These are phyloP conservation scores for Strigamia transsilvanica DNA, from an alignment of 2,888 invertebrate genomes.

Conservation along the genomic window DNA sequence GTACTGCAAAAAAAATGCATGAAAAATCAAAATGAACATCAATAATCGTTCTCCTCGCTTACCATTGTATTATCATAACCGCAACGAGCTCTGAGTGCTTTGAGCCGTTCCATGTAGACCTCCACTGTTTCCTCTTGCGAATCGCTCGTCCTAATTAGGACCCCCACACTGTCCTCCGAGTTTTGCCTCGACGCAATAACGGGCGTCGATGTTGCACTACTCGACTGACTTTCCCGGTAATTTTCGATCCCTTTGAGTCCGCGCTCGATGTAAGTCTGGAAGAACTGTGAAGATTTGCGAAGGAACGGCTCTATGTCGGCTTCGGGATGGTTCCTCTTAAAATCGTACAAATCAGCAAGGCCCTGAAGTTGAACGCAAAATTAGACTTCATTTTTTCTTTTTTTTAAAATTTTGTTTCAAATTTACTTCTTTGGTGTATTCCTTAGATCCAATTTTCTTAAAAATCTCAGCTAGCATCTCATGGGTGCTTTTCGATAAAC, in stretches of 20 bases:
- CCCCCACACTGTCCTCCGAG: background rate
- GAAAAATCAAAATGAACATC: background rate
- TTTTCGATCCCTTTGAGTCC: slow-evolving; percentile 74
- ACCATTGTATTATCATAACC: slow-evolving; percentile 59
- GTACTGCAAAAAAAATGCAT: slow-evolving; percentile 17
- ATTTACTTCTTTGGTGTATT: slow-evolving; percentile 74
- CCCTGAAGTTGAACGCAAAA: slow-evolving; percentile 68
- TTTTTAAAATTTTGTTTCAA: background rate
- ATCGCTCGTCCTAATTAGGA: background rate
- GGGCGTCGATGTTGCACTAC: background rate
- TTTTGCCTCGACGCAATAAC: background rate
- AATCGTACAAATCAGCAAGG: slow-evolving; percentile 79
- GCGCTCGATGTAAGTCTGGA: slow-evolving; percentile 84
- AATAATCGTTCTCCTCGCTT: background rate
- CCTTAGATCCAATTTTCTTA: slow-evolving; percentile 87
- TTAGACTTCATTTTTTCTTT: background rate
- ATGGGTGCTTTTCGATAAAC: slow-evolving; percentile 80
- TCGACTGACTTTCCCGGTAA: slow-evolving; percentile 61
- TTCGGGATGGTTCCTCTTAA: slow-evolving; percentile 81
- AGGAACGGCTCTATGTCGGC: slow-evolving; percentile 86
- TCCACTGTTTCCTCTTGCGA: background rate
- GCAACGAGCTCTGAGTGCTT: slow-evolving; percentile 62
- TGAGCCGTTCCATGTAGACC: slow-evolving; percentile 62
- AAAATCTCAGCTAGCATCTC: slow-evolving; percentile 88
- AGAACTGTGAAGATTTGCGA: slow-evolving; percentile 82